Percentiles rank a stretch among this genome's conserved stretches.
These are phyloP conservation scores for Rhodophaea formosa DNA, from an alignment of 2,888 invertebrate genomes.

Conservation along the genomic window DNA sequence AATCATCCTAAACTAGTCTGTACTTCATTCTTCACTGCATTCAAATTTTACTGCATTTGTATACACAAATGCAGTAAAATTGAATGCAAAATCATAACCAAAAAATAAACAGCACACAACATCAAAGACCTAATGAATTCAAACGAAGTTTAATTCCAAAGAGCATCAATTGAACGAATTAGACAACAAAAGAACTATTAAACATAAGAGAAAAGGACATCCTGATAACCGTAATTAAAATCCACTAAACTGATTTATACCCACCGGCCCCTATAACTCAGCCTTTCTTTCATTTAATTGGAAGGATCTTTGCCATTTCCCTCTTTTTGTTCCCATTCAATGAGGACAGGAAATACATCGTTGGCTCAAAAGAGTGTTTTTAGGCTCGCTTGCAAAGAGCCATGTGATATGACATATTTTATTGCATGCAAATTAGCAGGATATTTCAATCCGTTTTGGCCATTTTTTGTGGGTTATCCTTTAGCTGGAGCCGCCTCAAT, in stretches of 20 bases:
- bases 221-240: constrained; percentile 64
- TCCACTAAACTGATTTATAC: constrained; percentile 59
- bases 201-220: constrained; percentile 51
- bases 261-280: constrained; percentile 67
- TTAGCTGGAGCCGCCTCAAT: constrained; percentile 35
- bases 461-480: constrained; percentile 44
- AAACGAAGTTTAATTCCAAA: constrained; percentile 11
- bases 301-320: constrained; percentile 62
- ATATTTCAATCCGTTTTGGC: constrained; percentile 69
- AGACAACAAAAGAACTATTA: constrained; percentile 46
- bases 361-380: constrained; percentile 67
- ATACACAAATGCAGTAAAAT: not conserved
- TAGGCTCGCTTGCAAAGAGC: constrained; percentile 61
- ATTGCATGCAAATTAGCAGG: constrained; percentile 78
- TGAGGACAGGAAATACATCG: constrained; percentile 66
- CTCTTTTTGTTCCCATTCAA: constrained; percentile 60
- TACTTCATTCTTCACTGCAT: too few relatives aligned
- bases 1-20: too few relatives aligned
- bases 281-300: constrained; percentile 68
- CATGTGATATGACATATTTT: constrained; percentile 77
- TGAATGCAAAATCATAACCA: constrained; percentile 8
- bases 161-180: constrained; percentile 28
- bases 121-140: constrained; percentile 8
- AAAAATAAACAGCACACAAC: not conserved
- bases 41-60: too few relatives aligned